phyloP scores from a whole-genome alignment of 1,140 invertebrate genomes.

The Trichonephila clavipes region DNA sequence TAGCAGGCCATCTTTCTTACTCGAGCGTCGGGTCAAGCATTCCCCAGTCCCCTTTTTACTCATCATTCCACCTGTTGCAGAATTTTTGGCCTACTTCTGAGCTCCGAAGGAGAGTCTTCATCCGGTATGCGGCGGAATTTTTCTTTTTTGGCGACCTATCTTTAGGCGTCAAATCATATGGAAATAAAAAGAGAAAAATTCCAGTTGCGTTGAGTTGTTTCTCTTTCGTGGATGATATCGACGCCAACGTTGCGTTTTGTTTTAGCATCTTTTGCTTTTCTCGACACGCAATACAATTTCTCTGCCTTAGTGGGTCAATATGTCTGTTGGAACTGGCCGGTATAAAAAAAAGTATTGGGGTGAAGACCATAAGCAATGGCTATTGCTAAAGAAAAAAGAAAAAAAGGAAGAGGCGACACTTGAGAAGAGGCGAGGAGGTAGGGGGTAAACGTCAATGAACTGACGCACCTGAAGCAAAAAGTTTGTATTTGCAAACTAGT shows the following conservation, averaged over 20 bases:
- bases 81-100: slow-evolving; percentile 52
- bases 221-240: no score
- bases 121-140: slow-evolving; percentile 31
- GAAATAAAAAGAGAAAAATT: not conserved
- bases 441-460: not conserved
- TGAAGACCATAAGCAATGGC: not conserved
- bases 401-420: not conserved
- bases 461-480: not conserved
- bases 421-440: not conserved
- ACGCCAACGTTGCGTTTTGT: not conserved
- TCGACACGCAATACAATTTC: not conserved
- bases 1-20: slow-evolving; percentile 62
- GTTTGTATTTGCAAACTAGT: not conserved
- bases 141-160: slow-evolving; percentile 34
- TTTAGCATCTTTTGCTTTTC: not conserved
- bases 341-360: no score
- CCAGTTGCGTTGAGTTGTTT: not conserved
- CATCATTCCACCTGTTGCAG: slow-evolving; percentile 42
- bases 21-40: slow-evolving; percentile 66
- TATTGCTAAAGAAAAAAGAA: not conserved
- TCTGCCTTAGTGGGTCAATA: not conserved
- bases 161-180: not conserved
- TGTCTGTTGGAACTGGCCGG: not conserved
- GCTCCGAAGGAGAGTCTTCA: not conserved
- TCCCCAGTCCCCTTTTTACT: slow-evolving; percentile 14